Base-by-base conservation (phyloP, 2,888 invertebrate genomes). In the Steinernema carpocapsae region DNA sequence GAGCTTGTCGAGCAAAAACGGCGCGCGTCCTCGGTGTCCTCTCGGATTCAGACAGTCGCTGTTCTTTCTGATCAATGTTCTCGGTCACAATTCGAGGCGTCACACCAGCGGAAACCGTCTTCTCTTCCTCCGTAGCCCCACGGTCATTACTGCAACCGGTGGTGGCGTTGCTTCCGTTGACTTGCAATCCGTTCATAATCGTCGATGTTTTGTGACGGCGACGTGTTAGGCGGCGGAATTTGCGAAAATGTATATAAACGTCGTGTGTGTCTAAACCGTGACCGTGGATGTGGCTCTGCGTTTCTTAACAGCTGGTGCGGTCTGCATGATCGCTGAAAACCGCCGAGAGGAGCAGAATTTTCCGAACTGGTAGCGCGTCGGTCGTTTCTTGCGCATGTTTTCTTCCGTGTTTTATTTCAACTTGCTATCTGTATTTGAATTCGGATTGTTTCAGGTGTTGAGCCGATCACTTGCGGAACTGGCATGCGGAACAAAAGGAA, bases 401-500 rank as follows among this genome's bases (percentile, higher is more conserved):
- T 48, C 37, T 37, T 37, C 3, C 37, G 37, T 37, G 37, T 6
- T 48, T 7, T 19, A 48, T 48, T 48, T 48, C 14, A n/a, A n/a
- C n/a, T 48, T 7, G 48, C 3, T 48, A 19, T 19, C 14, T 2
- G 19, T 48, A 7, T 4, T 14, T 10, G 37, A 37, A 37, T 3
- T 37, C 10, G 4, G 37, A 37, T 37, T 14, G 48, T 48, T 48
- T 48, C 29, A 64, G 64, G 64, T 64, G 17, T 29, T 12, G 32
- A 64, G 32, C 64, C 64, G 64, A 64, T 26, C 3, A 64, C 64
- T 64, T 64, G 64, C 26, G 24, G 22, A 56, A 56, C 24, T 26
- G 56, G 14, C 14, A 64, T 64, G 64, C 64, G 64, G 10, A 64
- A 64, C 17, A 64, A 64, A 32, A 64, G 26, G 64, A 64, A 64